Conservation (phyloP, 2,888 invertebrate species). For the Epirrhoe alternata region DNA sequence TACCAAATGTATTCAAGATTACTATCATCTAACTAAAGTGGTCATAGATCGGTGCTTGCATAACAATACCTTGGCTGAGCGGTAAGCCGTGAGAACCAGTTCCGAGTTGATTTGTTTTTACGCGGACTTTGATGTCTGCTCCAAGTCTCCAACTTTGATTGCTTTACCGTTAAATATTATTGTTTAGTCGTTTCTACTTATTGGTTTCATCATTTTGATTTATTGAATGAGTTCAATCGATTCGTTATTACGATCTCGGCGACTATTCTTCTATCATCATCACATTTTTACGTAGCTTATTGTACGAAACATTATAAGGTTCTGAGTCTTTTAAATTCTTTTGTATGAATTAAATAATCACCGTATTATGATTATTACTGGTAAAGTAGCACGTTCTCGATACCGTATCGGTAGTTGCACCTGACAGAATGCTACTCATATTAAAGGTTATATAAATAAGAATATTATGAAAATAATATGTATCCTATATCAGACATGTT, state of each 20-base stretch:
- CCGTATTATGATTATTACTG: background rate
- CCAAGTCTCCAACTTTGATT: background rate
- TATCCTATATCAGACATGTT: slow-evolving; percentile 8
- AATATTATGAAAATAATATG: slow-evolving; percentile 11
- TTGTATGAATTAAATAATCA: background rate
- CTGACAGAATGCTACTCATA: slow-evolving; percentile 14
- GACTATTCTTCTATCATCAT: too few relatives aligned
- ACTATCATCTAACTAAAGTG: slow-evolving; percentile 31
- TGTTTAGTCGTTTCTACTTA: background rate
- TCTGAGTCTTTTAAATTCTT: too few relatives aligned
- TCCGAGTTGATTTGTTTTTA: slow-evolving; percentile 35
- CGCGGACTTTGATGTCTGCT: slow-evolving; percentile 32
- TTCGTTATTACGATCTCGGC: too few relatives aligned
- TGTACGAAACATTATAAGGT: too few relatives aligned
- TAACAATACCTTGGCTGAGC: slow-evolving; percentile 37
- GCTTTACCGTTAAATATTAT: slow-evolving; percentile 27
- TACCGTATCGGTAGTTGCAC: slow-evolving; percentile 27
- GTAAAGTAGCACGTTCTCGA: slow-evolving; percentile 27
- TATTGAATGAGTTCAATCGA: too few relatives aligned
- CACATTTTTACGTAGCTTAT: too few relatives aligned
- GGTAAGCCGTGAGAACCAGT: slow-evolving; percentile 43
- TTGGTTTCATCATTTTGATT: too few relatives aligned
- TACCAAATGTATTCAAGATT: slow-evolving; percentile 28
- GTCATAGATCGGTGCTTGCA: slow-evolving; percentile 36
- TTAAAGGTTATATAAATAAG: background rate